Conservation (phyloP, 2,113 vertebrate genomes). For the Tragelaphus strepsiceros region DNA sequence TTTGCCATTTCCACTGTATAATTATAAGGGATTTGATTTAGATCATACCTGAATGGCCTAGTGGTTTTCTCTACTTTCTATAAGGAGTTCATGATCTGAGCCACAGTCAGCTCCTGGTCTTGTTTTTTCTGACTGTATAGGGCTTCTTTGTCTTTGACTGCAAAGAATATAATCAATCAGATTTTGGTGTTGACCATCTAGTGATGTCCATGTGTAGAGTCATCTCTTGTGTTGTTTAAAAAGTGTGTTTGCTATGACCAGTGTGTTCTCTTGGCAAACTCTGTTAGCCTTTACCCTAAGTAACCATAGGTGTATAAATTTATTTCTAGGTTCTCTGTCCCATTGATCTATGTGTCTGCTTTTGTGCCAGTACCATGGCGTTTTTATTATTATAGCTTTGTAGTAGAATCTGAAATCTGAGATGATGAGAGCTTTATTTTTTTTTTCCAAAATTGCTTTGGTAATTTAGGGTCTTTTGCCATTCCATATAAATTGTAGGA, state of each 20-base stretch:
- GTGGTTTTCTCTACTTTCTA: background rate
- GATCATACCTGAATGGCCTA: background rate
- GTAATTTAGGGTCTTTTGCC: background rate
- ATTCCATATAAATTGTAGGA: background rate
- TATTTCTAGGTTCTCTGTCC: background rate
- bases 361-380: background rate
- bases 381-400: background rate
- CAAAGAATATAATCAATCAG: background rate
- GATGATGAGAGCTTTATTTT: background rate
- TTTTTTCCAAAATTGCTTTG: background rate
- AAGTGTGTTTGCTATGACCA: background rate
- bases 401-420: background rate
- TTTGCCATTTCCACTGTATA: background rate
- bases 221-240: background rate
- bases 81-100: background rate
- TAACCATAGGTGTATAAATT: background rate
- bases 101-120: background rate
- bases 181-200: background rate
- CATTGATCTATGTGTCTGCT: background rate
- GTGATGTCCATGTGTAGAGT: background rate
- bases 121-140: background rate
- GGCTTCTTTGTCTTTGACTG: background rate
- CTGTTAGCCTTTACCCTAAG: background rate
- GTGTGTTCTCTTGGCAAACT: background rate
- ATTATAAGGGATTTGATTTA: background rate